Evolutionary conservation across 2,113 vertebrate genomes (phyloP), one percentile per base, ranked within the genome.

Genomic region (Anolis sagrei): DNA sequence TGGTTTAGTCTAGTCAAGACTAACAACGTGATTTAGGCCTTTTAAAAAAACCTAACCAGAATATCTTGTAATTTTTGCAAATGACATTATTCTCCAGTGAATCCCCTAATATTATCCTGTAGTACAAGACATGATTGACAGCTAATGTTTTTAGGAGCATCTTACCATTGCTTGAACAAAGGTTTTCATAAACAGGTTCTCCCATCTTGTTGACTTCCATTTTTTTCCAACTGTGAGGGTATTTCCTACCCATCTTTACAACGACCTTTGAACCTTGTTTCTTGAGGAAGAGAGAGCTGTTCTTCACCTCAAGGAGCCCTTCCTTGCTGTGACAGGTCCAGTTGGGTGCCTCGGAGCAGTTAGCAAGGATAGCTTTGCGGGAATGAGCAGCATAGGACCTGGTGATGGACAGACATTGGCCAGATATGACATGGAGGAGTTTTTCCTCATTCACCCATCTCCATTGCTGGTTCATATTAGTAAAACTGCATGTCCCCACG

Each of bases 161-260:
- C 97, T 97, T 94, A 98, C 97, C 97, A 97, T 95, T 91, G 39
- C 91, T 89, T 5, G 92, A 90, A 70, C 98, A 98, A 68, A 98
- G 94, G 76, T 93, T 94, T 83, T 92, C 94, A 82, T 90, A 90
- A 78, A 90, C 82, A 70, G 81, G 44, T 64, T 94, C 95, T 77
- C 96, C 96, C 0, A 92, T 93, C 27, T 95, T 64, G 11, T 95
- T 95, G 78, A 94, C 72, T 1, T 97, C 92, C 69, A 97, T 95
- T 89, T 93, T 97, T 90, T 94, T 97, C 98, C 98, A 98, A 54
- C 94, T 96, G 23, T 97, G 95, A 49, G 97, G 97, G 66, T 97
- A 95, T 89, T 93, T 96, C 72, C 82, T 95, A 74, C 94, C 95
- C 76, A 79, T 92, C 92, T 93, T 95, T 51, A 97, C 93, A 89